Base-by-base conservation (phyloP, 2,797 vertebrate species). In the Sardinella longiceps region DNA sequence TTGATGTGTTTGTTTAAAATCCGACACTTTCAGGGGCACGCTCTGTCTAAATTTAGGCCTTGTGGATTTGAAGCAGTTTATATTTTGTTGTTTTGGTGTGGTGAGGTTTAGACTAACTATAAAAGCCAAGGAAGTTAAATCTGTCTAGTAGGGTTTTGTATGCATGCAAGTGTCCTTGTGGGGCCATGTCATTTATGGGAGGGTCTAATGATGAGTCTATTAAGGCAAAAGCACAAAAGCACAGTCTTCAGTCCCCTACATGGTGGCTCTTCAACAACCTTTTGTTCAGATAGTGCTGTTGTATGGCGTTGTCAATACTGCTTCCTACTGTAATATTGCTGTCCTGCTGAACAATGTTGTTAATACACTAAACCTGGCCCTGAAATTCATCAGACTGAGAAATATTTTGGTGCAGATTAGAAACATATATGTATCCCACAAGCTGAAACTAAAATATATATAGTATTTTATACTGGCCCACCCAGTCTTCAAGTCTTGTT, bases 21-120 rank as follows among this genome's bases (percentile, higher is more conserved):
- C 91, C 92, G 86, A 91, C 89, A 83, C 93, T 93, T 91, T 94
- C 94, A 95, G 90, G 93, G 94, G 90, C 90, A 91, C 82, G 25
- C 77, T 86, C 90, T 90, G 92, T 93, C 88, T n/a, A 43, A 89
- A 90, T 88, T 87, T 89, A 87, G 89, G 43, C 43, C 3, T 7
- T 10, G 46, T 20, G 4, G 18, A 39, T 77, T 43, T 74, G 5
- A 66, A 66, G 30, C 58, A 10, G 58, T 63, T 63, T 4, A 1
- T 28, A 12, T 33, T 33, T 30, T 66, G 63, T 66, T 66, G 28
- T 30, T 66, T 14, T 66, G 63, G 28, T 33, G 28, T 15, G 63
- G 18, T 66, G 12, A 66, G 28, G 63, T 5, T 66, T 25, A 12
- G 0, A 30, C 14, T 63, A 15, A 70, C 33, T 1, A 12, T 30